These are phyloP conservation scores for Trichogramma dendrolimi DNA, from an alignment of 2,888 invertebrate genomes.

Conservation along the genomic window DNA sequence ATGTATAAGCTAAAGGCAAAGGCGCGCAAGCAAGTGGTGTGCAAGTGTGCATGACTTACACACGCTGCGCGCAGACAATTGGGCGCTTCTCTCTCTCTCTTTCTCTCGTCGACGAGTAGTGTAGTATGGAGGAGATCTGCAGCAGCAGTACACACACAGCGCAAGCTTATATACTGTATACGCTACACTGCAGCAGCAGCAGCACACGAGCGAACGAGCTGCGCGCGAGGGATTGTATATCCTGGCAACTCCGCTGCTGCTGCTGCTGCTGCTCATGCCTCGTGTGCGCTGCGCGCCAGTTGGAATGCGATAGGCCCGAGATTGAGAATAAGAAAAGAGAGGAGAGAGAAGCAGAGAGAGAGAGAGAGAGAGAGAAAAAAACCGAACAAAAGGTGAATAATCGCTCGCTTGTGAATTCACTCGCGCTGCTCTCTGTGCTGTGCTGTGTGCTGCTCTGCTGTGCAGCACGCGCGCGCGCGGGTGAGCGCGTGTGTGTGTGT, in stretches of 20 bases:
- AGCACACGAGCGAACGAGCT: neutral
- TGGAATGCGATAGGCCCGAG: slow-evolving; percentile 14
- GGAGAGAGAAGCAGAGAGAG: neutral
- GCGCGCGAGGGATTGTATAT: slow-evolving; percentile 26
- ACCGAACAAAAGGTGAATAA: neutral
- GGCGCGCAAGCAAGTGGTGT: too few species aligned
- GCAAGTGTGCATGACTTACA: too few species aligned
- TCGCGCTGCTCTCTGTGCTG: neutral
- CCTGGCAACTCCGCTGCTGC: slow-evolving; percentile 13
- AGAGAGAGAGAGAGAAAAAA: slow-evolving; percentile 1
- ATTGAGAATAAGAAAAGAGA: slow-evolving; percentile 2
- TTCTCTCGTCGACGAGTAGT: neutral
- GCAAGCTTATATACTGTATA: too few species aligned
- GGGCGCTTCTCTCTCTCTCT: neutral
- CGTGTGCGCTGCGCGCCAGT: neutral
- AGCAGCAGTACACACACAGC: too few species aligned
- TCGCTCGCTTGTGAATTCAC: neutral
- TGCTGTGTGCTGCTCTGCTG: neutral
- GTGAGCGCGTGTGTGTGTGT: too few species aligned
- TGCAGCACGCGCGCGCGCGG: neutral
- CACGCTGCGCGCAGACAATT: too few species aligned
- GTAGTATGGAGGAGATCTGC: too few species aligned
- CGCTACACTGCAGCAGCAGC: neutral
- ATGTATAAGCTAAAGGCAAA: too few species aligned
- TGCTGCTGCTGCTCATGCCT: neutral